A percentile compares a stretch with the other conserved stretches of the same genome.
Evolutionary conservation across 1,140 invertebrate species (phyloP).

Genomic region (Heliconius congener): DNA sequence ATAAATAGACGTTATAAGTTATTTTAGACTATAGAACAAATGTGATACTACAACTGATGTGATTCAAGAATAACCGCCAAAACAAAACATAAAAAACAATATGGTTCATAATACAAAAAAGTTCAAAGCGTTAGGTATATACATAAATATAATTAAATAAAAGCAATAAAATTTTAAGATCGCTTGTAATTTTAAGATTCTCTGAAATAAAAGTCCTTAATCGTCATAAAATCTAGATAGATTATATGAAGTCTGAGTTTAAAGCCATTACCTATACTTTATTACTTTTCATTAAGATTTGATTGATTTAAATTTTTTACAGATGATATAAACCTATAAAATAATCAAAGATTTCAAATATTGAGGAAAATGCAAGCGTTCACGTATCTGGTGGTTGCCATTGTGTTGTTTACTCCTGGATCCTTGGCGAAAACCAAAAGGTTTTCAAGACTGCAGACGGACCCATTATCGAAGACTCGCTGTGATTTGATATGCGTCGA

Average conservation of each 20-base stretch:
- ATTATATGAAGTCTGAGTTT: constrained; percentile 34
- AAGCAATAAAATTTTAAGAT: constrained; percentile 33
- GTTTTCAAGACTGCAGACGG: constrained; percentile 58
- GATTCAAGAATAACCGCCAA: not conserved
- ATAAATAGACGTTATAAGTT: not conserved
- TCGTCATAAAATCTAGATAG: constrained; percentile 34
- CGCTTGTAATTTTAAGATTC: constrained; percentile 34
- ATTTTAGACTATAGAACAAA: not conserved
- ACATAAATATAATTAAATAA: constrained; percentile 1
- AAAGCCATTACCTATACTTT: constrained; percentile 41
- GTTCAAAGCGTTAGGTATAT: not conserved
- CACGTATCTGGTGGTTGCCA: constrained; percentile 42
- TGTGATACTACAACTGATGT: not conserved
- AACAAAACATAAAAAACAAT: constrained; percentile 9
- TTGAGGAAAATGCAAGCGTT: constrained; percentile 46
- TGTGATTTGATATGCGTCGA: constrained; percentile 71
- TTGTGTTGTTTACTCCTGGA: constrained; percentile 44
- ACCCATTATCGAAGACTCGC: constrained; percentile 65
- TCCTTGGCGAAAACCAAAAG: constrained; percentile 51
- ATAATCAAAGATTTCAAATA: constrained; percentile 23
- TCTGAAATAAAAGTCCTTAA: constrained; percentile 35
- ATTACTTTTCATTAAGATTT: constrained; percentile 46
- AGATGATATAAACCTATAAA: constrained; percentile 37
- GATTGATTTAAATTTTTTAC: constrained; percentile 39
- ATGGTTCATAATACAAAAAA: not conserved